phyloP scores from a whole-genome alignment of 2,888 invertebrate species.

The Brachyptera risi region DNA sequence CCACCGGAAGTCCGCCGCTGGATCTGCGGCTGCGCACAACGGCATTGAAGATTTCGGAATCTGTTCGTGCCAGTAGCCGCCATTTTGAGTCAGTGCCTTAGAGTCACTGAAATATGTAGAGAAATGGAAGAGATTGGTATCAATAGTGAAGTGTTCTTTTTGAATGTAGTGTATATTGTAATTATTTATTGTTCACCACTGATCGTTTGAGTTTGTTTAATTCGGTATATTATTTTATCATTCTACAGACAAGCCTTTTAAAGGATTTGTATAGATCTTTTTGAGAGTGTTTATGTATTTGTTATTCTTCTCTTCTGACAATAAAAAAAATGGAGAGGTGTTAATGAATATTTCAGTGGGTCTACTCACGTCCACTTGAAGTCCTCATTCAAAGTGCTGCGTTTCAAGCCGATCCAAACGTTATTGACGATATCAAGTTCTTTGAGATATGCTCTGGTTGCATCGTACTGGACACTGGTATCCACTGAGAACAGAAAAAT shows the following conservation, averaged over 20 bases:
- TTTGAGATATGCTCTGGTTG: conserved; percentile 70
- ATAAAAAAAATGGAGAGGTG: too few relatives aligned
- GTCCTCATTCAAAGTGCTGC: conserved; percentile 63
- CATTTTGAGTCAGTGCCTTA: conserved; percentile 52
- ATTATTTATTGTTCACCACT: too few relatives aligned
- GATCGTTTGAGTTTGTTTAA: too few relatives aligned
- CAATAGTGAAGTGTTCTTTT: too few relatives aligned
- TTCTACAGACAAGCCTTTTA: too few relatives aligned
- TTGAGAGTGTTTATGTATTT: too few relatives aligned
- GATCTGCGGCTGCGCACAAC: conserved; percentile 71
- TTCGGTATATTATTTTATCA: too few relatives aligned
- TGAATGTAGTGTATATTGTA: too few relatives aligned
- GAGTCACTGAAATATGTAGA: conserved; percentile 56
- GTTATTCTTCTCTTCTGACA: too few relatives aligned
- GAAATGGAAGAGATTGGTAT: too few relatives aligned
- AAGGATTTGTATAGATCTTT: too few relatives aligned
- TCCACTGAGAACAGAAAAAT: conserved; percentile 59
- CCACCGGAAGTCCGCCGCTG: conserved; percentile 73
- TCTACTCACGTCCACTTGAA: conserved; percentile 74
- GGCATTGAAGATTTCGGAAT: conserved; percentile 59
- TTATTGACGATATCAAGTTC: conserved; percentile 71
- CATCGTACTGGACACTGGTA: conserved; percentile 71
- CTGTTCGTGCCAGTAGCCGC: conserved; percentile 70
- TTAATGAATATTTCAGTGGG: too few relatives aligned
- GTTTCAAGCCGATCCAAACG: conserved; percentile 75